Conservation (phyloP, 2,113 vertebrate genomes). For the Candoia aspera region DNA sequence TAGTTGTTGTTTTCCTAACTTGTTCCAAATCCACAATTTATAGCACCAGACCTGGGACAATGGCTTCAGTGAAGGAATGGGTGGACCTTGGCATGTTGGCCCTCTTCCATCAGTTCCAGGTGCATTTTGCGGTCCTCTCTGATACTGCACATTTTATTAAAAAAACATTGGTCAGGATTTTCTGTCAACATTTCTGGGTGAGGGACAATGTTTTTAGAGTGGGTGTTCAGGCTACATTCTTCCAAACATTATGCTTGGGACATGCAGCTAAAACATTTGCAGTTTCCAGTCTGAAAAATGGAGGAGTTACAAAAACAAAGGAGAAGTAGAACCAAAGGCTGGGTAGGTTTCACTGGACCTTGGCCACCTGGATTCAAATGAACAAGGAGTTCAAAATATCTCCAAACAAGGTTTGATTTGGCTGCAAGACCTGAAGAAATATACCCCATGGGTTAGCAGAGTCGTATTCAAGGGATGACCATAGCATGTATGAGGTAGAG, state of each 20-base stretch:
- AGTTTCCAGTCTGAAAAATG: constrained; percentile 19
- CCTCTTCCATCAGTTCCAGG: background rate
- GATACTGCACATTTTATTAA: constrained; percentile 26
- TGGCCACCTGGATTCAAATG: background rate
- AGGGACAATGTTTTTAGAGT: constrained; percentile 26
- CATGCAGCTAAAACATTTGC: background rate
- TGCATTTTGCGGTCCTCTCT: background rate
- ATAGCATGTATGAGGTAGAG: background rate
- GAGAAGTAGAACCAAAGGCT: background rate
- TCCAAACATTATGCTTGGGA: constrained; percentile 12
- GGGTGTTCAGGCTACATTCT: constrained; percentile 17
- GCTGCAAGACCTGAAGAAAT: background rate
- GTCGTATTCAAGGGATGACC: background rate
- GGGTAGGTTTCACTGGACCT: background rate
- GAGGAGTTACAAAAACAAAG: constrained; percentile 6
- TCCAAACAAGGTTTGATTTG: background rate
- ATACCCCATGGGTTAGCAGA: rapidly evolving
- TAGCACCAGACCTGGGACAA: background rate
- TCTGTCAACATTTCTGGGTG: background rate
- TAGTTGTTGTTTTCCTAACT: background rate
- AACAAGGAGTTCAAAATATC: constrained; percentile 16
- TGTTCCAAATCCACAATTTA: background rate
- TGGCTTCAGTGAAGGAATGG: background rate
- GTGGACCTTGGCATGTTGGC: background rate
- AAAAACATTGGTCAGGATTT: constrained; percentile 3